Conservation (phyloP, 2,113 vertebrate species). For the Myrmecobius fasciatus region DNA sequence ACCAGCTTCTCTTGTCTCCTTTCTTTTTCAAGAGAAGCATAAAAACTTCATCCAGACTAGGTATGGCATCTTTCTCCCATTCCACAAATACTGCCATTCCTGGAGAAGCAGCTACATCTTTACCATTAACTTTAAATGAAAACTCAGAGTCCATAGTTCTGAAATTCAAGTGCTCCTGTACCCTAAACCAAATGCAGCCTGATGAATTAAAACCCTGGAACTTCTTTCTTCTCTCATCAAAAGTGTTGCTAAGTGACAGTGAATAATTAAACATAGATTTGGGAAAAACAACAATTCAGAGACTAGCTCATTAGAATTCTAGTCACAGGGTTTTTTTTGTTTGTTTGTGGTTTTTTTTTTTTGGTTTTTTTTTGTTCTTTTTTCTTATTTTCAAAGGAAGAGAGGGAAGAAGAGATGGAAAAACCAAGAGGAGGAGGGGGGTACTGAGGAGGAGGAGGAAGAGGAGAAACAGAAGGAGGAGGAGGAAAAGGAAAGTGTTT, state of each 20-base stretch:
- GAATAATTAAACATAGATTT: slow-evolving; percentile 53
- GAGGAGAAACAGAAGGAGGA: not conserved
- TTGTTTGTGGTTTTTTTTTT: not conserved
- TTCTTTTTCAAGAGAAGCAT: not conserved
- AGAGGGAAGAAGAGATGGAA: slow-evolving; percentile 25
- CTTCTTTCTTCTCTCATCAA: slow-evolving; percentile 30
- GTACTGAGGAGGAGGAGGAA: slow-evolving; percentile 31
- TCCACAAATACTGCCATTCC: not conserved
- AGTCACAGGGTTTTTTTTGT: not conserved
- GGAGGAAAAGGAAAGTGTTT: slow-evolving; percentile 43
- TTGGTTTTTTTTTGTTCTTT: not conserved
- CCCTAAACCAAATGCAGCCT: slow-evolving; percentile 40
- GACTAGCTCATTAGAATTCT: slow-evolving; percentile 57
- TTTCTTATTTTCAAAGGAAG: not conserved
- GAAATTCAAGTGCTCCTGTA: not conserved
- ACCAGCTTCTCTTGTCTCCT: not conserved
- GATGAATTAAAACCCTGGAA: not conserved
- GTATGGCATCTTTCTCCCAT: not conserved
- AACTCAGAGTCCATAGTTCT: not conserved
- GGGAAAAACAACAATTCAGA: not conserved
- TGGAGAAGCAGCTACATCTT: not conserved
- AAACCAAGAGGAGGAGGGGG: slow-evolving; percentile 6
- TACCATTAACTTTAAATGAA: not conserved
- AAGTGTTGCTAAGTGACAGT: slow-evolving; percentile 55
- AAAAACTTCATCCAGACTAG: not conserved